Evolutionary conservation across 1,140 invertebrate species (phyloP), one percentile per base, ranked within the genome.

Genomic region (Drosophila mayri): DNA sequence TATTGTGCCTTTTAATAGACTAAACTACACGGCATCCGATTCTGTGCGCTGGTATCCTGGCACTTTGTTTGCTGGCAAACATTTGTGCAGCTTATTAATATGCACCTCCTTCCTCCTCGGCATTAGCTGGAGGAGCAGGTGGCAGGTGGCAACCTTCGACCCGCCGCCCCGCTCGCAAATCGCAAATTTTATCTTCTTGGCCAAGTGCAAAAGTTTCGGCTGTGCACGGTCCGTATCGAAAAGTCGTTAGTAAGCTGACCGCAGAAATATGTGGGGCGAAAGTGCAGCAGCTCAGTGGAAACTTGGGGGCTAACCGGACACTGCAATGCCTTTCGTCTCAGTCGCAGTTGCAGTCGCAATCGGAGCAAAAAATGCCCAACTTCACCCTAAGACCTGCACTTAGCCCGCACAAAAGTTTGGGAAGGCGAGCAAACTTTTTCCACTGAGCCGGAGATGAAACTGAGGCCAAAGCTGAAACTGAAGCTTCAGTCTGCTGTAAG

Each of bases 161-260:
- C 30, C 25, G 22, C n/a, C 22, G 41, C 30, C 16, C 66, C 40
- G 63, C 66, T 41, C 47, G 46, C 62, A 84, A 76, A 82, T 87
- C 83, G 55, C 57, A 70, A 74, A 83, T 86, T 82, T 86, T 86
- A 86, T 86, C 84, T 86, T 43, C 79, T 70, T 66, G 71, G 79
- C 70, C 70, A 87, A 82, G 62, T 60, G 50, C 52, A 76, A 83
- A 74, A 87, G 57, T 88, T 87, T 82, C 64, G n/a, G 38, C 54
- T 46, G 67, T 59, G 37, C 55, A 50, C 59, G 76, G 76, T 77
- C 46, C 79, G 76, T 87, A 87, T 87, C 84, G 83, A 79, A 87
- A 87, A 87, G 83, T 83, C 83, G 83, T 87, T 87, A 76, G 83
- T 83, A 87, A 87, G 83, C 83, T 87, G 83, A 87, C 83, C 83